Percentiles rank a stretch among this genome's conserved stretches.
Evolutionary conservation across 2,113 vertebrate species (phyloP).

Genomic region (Tamias sibiricus): DNA sequence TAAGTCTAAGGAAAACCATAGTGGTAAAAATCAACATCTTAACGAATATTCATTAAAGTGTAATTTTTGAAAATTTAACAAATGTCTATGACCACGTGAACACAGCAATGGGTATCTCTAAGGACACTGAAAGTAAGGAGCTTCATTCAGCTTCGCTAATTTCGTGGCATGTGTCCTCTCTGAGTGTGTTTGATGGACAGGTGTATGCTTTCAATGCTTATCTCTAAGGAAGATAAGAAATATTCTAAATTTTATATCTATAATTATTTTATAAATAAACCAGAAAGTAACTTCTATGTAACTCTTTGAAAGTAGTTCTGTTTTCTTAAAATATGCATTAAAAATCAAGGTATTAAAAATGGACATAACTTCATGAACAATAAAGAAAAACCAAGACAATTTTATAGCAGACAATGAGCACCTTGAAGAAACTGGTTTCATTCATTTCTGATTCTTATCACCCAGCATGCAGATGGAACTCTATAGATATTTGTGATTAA

Average conservation of each 20-base stretch:
- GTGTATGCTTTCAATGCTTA: background rate
- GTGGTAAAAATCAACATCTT: background rate
- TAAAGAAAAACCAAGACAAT: background rate
- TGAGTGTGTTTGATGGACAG: background rate
- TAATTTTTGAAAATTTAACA: background rate
- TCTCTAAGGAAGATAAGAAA: background rate
- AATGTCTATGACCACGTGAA: background rate
- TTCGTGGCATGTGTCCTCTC: background rate
- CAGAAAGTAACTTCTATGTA: background rate
- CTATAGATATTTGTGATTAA: background rate
- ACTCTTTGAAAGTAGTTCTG: background rate
- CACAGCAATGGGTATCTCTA: background rate
- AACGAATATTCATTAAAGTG: background rate
- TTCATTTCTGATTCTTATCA: background rate
- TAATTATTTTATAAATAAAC: background rate
- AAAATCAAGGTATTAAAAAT: background rate
- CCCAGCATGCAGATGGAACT: background rate
- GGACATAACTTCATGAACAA: background rate
- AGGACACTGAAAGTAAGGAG: fast-evolving
- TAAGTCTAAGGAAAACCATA: background rate
- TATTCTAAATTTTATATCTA: background rate
- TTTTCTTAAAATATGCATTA: background rate
- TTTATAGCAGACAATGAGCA: background rate
- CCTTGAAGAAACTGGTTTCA: background rate
- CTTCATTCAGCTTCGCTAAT: background rate